A percentile compares a stretch with the other conserved stretches of the same genome.
Evolutionary conservation across 1,140 invertebrate species (phyloP).

Genomic region (Drosophila baimaii): DNA sequence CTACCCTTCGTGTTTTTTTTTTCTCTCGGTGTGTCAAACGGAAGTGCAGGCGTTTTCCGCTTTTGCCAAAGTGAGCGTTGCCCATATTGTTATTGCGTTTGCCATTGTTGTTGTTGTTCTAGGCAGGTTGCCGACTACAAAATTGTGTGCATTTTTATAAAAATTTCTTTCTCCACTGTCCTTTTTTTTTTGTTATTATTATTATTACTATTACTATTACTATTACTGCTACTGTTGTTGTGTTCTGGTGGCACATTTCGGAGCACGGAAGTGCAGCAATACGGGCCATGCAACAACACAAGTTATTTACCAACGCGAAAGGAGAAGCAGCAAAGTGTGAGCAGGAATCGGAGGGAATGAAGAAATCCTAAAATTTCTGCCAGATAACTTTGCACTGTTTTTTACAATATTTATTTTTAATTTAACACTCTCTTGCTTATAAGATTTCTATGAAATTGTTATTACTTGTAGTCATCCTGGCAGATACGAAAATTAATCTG

Average conservation of each 20-base stretch:
- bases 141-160: constrained; percentile 79
- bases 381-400: constrained; percentile 31
- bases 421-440: no score
- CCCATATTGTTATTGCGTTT: constrained; percentile 54
- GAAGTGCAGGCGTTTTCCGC: constrained; percentile 79
- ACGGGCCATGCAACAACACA: constrained; percentile 44
- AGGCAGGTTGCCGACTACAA: constrained; percentile 67
- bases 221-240: constrained; percentile 18
- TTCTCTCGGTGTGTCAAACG: constrained; percentile 53
- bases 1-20: constrained; percentile 9
- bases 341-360: background rate
- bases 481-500: no score
- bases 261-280: constrained; percentile 75
- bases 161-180: constrained; percentile 34
- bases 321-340: constrained; percentile 15
- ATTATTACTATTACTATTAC: constrained; percentile 37
- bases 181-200: constrained; percentile 23
- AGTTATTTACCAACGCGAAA: constrained; percentile 56
- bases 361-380: constrained; percentile 5
- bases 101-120: constrained; percentile 43
- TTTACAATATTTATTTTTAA: background rate
- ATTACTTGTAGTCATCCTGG: background rate
- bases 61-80: constrained; percentile 64
- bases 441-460: background rate
- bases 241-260: constrained; percentile 59